Evolutionary conservation across 1,140 invertebrate species (phyloP).

Genomic region (Drosophila carrolli): DNA sequence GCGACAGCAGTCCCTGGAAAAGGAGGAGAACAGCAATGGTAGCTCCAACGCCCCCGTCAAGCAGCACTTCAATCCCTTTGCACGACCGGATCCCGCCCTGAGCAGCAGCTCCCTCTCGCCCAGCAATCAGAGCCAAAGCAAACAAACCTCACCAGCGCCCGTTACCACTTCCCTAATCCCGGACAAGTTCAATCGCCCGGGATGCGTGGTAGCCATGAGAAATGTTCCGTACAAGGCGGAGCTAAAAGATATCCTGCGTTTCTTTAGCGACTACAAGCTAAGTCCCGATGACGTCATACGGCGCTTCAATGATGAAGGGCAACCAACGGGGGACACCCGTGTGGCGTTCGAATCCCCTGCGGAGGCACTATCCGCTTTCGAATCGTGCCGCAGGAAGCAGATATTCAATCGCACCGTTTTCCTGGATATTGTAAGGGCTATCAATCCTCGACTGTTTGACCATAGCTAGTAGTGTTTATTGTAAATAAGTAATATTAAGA

Average conservation of each 20-base stretch:
- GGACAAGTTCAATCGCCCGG: constrained; percentile 90
- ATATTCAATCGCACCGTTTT: constrained; percentile 80
- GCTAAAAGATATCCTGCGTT: constrained; percentile 94
- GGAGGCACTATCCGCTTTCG: constrained; percentile 91
- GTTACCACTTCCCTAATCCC: constrained; percentile 67
- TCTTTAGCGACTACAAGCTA: constrained; percentile 92
- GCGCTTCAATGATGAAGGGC: constrained; percentile 92
- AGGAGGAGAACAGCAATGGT: constrained; percentile 15
- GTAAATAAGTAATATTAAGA: constrained; percentile 31
- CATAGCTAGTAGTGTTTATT: constrained; percentile 18
- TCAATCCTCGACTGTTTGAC: not conserved
- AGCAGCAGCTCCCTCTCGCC: constrained; percentile 16
- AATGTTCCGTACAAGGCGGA: constrained; percentile 95
- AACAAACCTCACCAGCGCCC: not conserved
- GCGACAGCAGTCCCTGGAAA: constrained; percentile 12
- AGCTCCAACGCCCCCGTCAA: constrained; percentile 34
- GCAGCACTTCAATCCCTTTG: constrained; percentile 67
- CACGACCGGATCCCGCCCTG: constrained; percentile 24
- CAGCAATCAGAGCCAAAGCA: not conserved
- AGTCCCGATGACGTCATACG: constrained; percentile 91
- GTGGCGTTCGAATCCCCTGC: constrained; percentile 91
- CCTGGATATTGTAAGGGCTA: constrained; percentile 71
- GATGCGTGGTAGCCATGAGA: constrained; percentile 92
- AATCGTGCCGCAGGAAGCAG: constrained; percentile 71
- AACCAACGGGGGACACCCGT: constrained; percentile 95